A percentile compares a stretch with the other conserved stretches of the same genome.
Conservation (phyloP, 1,140 invertebrate species). For the Globodera ellingtonae region DNA sequence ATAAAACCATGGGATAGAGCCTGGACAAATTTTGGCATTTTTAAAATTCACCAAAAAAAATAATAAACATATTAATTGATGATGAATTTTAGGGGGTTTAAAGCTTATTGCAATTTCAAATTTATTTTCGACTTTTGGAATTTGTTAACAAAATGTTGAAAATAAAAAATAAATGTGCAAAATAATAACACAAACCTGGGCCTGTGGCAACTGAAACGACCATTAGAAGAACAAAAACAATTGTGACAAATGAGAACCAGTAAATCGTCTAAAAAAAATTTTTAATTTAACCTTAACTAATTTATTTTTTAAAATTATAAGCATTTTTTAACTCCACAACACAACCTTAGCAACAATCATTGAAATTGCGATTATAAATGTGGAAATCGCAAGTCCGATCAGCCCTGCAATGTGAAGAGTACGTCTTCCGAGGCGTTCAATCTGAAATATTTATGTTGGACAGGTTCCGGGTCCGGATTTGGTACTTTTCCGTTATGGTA, state of each 20-base stretch:
- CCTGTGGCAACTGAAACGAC: constrained; percentile 66
- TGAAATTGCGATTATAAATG: constrained; percentile 54
- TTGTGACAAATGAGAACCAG: constrained; percentile 51
- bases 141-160: too few relatives aligned
- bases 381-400: constrained; percentile 61
- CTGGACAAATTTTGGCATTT: constrained; percentile 60
- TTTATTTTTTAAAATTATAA: background rate
- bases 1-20: constrained; percentile 92
- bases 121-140: too few relatives aligned
- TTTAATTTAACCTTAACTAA: too few relatives aligned
- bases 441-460: background rate
- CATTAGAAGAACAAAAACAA: constrained; percentile 62
- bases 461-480: too few relatives aligned
- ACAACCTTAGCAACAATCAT: constrained; percentile 21
- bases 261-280: constrained; percentile 15
- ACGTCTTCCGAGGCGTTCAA: constrained; percentile 72
- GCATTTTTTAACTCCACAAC: background rate
- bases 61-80: too few relatives aligned
- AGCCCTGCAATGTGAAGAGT: constrained; percentile 69
- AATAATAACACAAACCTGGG: constrained; percentile 37
- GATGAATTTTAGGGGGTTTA: too few relatives aligned
- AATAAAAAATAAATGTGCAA: background rate
- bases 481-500: too few relatives aligned
- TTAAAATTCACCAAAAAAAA: background rate
- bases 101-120: too few relatives aligned